Base-by-base conservation (phyloP, 2,113 vertebrate genomes). In the Etia nguti region DNA sequence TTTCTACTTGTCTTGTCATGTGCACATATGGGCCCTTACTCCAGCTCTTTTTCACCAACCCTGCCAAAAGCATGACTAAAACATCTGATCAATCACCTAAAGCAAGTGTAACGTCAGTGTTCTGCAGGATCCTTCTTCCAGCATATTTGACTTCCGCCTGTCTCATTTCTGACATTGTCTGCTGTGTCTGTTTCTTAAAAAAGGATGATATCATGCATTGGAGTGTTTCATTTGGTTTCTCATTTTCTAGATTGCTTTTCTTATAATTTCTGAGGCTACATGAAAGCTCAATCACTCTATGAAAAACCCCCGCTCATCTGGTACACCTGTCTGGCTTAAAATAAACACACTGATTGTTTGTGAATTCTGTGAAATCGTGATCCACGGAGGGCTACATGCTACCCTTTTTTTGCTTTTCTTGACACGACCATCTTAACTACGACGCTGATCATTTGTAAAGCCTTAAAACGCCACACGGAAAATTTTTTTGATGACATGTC, bases 281-380 rank as follows among this genome's bases (percentile, higher is more conserved):
- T 24, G 11, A 79, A 80, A 56, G 70, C 84, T 86, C 50, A 88
- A 55, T 26, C 84, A 8, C 79, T 79, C 55, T 36, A 80, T 84
- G 73, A 29, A 88, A 75, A 86, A 85, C 55, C 79, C 54, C 59
- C 16, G 81, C 38, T 85, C 83, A 77, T 90, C 88, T 89, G 84
- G 77, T 80, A 1, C 70, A 90, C 29, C 34, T 81, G 56, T 56
- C 92, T 29, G 81, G 7, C 84, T 90, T 86, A 59, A 85, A 89
- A 81, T 86, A 88, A 89, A 90, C 85, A 84, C 15, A 88, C 55
- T 12, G 54, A 57, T 81, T 92, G 70, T 90, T 86, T 88, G 83
- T 84, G 81, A 86, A 90, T 73, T 4, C 9, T 46, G 6, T 52
- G 82, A 85, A 85, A 82, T 59, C 36, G 0, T 48, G 57, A 41